Evolutionary conservation across 2,113 vertebrate species (phyloP).

Genomic region (Apteryx mantelli): DNA sequence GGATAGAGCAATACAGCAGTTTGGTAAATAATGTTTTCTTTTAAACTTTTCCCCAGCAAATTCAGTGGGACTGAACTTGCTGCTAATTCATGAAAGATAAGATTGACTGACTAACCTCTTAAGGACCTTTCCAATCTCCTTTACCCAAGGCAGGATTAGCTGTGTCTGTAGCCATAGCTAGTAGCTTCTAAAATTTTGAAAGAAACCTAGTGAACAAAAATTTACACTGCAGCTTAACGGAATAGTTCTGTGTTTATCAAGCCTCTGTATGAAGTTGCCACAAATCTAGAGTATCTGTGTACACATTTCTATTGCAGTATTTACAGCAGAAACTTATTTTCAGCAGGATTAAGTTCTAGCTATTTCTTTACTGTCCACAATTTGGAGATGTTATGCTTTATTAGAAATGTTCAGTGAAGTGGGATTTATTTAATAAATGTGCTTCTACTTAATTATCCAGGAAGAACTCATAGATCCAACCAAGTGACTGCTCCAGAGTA

Average conservation of each 20-base stretch:
- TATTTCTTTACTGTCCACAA: not conserved
- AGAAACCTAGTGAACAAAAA: not conserved
- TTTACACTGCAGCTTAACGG: not conserved
- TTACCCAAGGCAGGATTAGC: not conserved
- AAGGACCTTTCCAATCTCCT: not conserved
- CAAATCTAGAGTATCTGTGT: not conserved
- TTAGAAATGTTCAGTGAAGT: not conserved
- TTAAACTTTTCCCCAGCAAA: not conserved
- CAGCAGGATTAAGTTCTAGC: not conserved
- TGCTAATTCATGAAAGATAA: not conserved
- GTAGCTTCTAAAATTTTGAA: not conserved
- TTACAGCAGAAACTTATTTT: not conserved
- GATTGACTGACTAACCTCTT: not conserved
- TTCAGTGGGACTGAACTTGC: not conserved
- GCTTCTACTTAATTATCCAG: slow-evolving; percentile 71
- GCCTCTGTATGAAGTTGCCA: not conserved
- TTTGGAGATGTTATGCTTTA: not conserved
- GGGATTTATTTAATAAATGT: not conserved
- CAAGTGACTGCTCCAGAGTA: slow-evolving; percentile 98
- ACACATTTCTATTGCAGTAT: not conserved
- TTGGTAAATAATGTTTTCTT: slow-evolving; percentile 79
- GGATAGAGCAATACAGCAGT: slow-evolving; percentile 96
- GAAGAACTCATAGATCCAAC: slow-evolving; percentile 96
- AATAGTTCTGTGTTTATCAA: no score
- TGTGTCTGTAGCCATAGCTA: not conserved